Base-by-base conservation (phyloP, 37 sponge, comb jelly and placozoan genomes). In the Cladorhizidae sp. region DNA sequence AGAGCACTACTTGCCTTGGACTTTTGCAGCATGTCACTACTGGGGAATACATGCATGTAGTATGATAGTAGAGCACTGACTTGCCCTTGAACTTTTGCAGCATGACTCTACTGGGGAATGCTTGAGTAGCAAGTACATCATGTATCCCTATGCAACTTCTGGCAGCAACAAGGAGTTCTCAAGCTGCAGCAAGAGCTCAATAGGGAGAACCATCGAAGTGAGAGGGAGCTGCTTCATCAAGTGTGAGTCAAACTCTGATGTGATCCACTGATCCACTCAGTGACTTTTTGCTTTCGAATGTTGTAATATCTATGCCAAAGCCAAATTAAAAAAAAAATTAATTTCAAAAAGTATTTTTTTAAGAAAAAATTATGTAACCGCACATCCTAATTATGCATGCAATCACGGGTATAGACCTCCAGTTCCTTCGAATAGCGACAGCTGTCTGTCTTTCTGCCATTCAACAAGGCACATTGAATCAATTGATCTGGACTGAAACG, bases 101-200 rank as follows among this genome's bases (percentile, higher is more conserved):
- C 89, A 88, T 88, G 89, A 89, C 49, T 69, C 85, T 38, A 33
- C 65, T 43, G 90, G 75, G 9, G 86, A 84, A 54, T 80, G 83
- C 21, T 38, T 23, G 23, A 67, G 61, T 35, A 83, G 87, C 14
- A 90, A 90, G 67, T 90, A 78, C 69, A 90, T 90, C 72, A 90
- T 90, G 91, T 90, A 69, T 71, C 55, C 86, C 42, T 77, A 78
- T 64, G 86, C 91, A 26, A 90, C 91, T 0, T 67, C 81, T 39
- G 91, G 91, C 32, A 86, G 82, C 68, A 76, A 72, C 15, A 18
- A 72, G 7, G 39, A 80, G 45, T 90, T 90, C 70, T 90, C 91
- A 9, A 37, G 36, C 18, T 90, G 91, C 82, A 90, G 91, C 51
- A 59, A 43, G 38, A 54, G 39, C 3, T 64, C 57, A 15, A 90